These are phyloP conservation scores for Phaedon cochleariae DNA, from an alignment of 2,888 invertebrate genomes.

Conservation along the genomic window DNA sequence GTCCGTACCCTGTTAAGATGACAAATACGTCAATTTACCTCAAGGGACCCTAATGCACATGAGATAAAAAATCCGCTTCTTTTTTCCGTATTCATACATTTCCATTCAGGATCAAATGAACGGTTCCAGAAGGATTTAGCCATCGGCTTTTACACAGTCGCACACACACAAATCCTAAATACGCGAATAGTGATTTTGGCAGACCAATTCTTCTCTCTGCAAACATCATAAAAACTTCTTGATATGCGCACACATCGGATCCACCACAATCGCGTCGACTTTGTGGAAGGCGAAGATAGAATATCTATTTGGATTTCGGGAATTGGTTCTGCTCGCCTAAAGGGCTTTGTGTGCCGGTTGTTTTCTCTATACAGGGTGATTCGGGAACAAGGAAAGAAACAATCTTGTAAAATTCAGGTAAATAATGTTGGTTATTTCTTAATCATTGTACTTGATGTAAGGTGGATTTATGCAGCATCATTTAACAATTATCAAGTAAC, in stretches of 20 bases:
- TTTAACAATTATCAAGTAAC: too few relatives aligned
- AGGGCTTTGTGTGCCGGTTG: constrained; percentile 11
- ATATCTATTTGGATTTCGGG: constrained; percentile 37
- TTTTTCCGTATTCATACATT: not conserved
- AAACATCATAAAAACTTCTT: constrained; percentile 35
- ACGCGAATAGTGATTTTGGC: constrained; percentile 26
- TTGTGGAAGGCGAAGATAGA: constrained; percentile 29
- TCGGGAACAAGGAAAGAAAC: too few relatives aligned
- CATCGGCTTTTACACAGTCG: constrained; percentile 52
- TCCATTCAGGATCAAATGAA: not conserved
- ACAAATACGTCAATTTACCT: too few relatives aligned
- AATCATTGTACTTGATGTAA: too few relatives aligned
- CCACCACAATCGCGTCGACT: constrained; percentile 33
- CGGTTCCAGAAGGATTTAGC: constrained; percentile 57
- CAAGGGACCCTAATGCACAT: too few relatives aligned
- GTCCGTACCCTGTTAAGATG: too few relatives aligned
- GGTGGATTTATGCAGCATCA: too few relatives aligned
- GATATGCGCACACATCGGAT: constrained; percentile 34
- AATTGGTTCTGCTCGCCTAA: constrained; percentile 22
- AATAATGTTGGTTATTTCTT: too few relatives aligned
- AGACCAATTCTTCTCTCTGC: constrained; percentile 15
- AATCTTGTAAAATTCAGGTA: too few relatives aligned
- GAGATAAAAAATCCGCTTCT: too few relatives aligned
- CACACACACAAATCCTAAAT: constrained; percentile 62
- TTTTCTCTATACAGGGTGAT: too few relatives aligned